Percentiles rank a stretch among this genome's conserved stretches.
These are phyloP conservation scores for Ianthella basta DNA, from an alignment of 37 sponge, comb jelly and placozoan species.

Conservation along the genomic window DNA sequence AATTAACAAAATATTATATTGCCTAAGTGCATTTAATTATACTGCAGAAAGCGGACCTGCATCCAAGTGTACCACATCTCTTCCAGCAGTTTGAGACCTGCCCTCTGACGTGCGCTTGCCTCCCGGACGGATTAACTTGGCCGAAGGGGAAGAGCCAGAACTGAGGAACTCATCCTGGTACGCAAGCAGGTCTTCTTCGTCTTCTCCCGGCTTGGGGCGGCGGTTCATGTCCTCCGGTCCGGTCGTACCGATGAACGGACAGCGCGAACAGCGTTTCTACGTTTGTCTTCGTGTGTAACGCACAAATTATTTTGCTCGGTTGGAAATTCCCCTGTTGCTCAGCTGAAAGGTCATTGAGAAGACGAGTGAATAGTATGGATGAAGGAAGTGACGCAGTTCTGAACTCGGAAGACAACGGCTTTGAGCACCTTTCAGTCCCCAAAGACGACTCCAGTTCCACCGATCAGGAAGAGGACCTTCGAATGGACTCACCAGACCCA, in stretches of 20 bases:
- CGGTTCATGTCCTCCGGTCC: constrained; percentile 41
- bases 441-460: constrained; percentile 3
- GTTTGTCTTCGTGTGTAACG: too few species aligned
- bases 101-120: constrained; percentile 37
- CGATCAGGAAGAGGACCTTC: not conserved
- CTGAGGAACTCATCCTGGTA: constrained; percentile 71
- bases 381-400: constrained; percentile 19
- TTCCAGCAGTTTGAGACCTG: not conserved
- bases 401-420: constrained; percentile 22
- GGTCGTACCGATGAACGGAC: too few species aligned
- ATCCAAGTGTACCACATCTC: constrained; percentile 4
- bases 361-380: too few species aligned
- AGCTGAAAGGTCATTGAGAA: not conserved
- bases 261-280: too few species aligned
- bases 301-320: too few species aligned
- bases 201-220: constrained; percentile 75
- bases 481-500: not conserved
- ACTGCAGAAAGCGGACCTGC: not conserved
- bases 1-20: not conserved
- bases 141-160: constrained; percentile 55
- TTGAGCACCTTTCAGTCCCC: constrained; percentile 16
- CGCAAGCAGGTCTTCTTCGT: constrained; percentile 76
- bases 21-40: not conserved
- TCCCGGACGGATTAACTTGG: constrained; percentile 19
- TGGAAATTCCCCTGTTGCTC: not conserved